Conservation (phyloP, 1,140 invertebrate species). For the Drosophila seguyi region DNA sequence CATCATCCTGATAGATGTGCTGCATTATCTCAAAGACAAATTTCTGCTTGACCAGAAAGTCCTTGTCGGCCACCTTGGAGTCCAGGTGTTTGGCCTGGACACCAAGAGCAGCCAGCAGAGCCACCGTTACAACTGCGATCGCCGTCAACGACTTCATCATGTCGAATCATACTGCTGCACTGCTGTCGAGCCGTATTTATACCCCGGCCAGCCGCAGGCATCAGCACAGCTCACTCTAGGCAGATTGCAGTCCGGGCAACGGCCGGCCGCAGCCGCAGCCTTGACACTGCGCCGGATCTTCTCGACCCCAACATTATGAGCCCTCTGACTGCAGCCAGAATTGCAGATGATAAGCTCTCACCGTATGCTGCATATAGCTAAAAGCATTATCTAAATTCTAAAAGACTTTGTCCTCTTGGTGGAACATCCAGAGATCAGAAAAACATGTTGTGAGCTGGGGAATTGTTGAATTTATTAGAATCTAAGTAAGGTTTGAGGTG, state of each 20-base stretch:
- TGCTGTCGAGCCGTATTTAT: conserved; percentile 58
- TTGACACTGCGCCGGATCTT: conserved; percentile 70
- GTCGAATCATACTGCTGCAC: conserved; percentile 64
- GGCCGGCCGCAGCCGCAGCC: conserved; percentile 48
- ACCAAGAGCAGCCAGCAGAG: conserved; percentile 69
- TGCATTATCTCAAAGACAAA: conserved; percentile 86
- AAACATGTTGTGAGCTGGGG: neutral
- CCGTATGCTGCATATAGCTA: conserved; percentile 14
- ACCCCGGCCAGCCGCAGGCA: conserved; percentile 11
- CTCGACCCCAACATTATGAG: conserved; percentile 35
- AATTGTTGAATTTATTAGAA: neutral
- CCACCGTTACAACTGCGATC: conserved; percentile 66
- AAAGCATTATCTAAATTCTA: conserved; percentile 19
- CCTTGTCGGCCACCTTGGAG: conserved; percentile 86
- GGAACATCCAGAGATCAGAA: neutral
- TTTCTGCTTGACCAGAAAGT: conserved; percentile 87
- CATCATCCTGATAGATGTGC: conserved; percentile 86
- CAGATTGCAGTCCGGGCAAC: conserved; percentile 36
- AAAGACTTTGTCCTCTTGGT: conserved; percentile 2
- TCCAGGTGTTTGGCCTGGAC: conserved; percentile 85
- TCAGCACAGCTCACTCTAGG: neutral
- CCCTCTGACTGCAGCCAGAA: conserved; percentile 15
- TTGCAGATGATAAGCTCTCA: conserved; percentile 37
- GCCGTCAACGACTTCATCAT: conserved; percentile 83
- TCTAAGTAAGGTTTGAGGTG: neutral